Conservation (phyloP, 37 sponge, comb jelly and placozoan genomes). For the Tethya wilhelma region DNA sequence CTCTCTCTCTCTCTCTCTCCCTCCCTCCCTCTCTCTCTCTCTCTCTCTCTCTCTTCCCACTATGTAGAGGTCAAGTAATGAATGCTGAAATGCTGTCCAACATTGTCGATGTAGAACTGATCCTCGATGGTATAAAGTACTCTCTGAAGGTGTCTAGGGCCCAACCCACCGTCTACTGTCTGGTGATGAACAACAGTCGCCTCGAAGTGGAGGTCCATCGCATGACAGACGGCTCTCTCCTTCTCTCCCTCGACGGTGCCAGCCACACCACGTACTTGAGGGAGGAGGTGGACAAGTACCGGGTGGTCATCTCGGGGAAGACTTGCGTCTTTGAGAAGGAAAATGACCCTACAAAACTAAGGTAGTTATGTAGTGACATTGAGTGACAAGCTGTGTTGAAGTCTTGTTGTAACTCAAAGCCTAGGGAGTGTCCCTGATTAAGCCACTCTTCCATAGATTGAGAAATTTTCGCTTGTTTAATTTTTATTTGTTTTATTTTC, state of each 20-base stretch:
- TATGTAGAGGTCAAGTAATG: slow-evolving; percentile 92
- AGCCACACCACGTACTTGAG: slow-evolving; percentile 91
- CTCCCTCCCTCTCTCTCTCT: slow-evolving; percentile 9
- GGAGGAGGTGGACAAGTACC: slow-evolving; percentile 87
- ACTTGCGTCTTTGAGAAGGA: slow-evolving; percentile 97
- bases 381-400: not conserved
- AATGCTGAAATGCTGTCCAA: slow-evolving; percentile 88
- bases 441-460: no score
- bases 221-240: slow-evolving; percentile 87
- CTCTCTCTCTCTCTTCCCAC: slow-evolving; percentile 2
- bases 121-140: slow-evolving; percentile 86
- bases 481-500: no score
- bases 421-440: no score
- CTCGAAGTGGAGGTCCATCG: slow-evolving; percentile 83
- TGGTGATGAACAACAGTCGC: slow-evolving; percentile 83
- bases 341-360: slow-evolving; percentile 87
- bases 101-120: slow-evolving; percentile 90
- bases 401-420: no score
- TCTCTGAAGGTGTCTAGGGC: slow-evolving; percentile 43
- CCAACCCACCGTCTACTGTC: slow-evolving; percentile 55
- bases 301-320: slow-evolving; percentile 83
- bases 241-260: slow-evolving; percentile 80
- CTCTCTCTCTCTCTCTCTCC: slow-evolving; percentile 16
- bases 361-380: no score
- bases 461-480: no score